These are phyloP conservation scores for Rhinogobio ventralis DNA, from an alignment of 2,797 vertebrate species.

Conservation along the genomic window DNA sequence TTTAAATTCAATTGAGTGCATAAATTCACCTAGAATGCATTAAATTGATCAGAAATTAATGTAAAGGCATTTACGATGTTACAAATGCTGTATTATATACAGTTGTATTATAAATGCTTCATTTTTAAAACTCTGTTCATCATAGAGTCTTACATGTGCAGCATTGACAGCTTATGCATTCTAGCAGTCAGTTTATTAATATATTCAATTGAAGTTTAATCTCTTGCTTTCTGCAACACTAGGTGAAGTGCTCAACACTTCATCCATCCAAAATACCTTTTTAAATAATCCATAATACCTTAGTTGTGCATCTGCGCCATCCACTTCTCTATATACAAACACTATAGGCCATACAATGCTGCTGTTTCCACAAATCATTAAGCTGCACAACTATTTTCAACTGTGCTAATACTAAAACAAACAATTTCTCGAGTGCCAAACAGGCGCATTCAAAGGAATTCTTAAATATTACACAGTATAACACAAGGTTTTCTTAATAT, in stretches of 20 bases:
- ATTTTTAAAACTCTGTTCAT: conserved; percentile 17
- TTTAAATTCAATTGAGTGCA: too few relatives aligned
- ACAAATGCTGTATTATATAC: conserved; percentile 9
- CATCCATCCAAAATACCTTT: neutral
- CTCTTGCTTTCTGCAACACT: neutral
- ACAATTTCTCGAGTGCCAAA: neutral
- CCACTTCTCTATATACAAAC: neutral
- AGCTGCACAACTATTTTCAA: neutral
- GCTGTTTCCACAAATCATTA: neutral
- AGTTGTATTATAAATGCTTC: neutral
- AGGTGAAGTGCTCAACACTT: neutral
- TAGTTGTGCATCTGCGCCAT: neutral
- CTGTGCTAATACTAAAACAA: neutral
- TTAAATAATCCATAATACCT: neutral
- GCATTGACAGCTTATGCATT: neutral
- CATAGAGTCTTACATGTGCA: conserved; percentile 7
- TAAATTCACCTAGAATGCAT: neutral
- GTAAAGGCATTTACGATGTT: neutral
- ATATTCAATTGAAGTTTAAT: neutral
- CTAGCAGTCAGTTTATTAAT: neutral
- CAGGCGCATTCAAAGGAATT: neutral
- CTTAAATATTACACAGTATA: neutral
- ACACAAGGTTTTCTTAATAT: neutral
- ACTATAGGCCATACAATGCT: neutral
- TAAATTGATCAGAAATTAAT: neutral